phyloP scores from a whole-genome alignment of 2,797 vertebrate genomes.

The Taenioides sp. region DNA sequence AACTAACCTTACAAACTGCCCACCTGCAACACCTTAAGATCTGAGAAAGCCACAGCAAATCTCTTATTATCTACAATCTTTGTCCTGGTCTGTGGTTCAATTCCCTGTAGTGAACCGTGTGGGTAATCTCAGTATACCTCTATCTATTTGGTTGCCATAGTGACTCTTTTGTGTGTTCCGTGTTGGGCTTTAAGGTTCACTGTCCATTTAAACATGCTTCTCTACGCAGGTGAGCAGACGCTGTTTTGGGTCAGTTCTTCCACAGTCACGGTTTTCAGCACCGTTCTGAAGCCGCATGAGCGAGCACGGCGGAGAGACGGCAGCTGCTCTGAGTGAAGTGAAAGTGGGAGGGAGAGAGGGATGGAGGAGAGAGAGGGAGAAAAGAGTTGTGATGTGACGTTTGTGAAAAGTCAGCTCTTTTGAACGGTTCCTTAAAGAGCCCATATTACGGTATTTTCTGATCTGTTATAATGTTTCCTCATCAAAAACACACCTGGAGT shows the following conservation, averaged over 20 bases:
- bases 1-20: neutral
- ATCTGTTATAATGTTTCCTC: too few species aligned
- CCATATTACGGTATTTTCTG: too few species aligned
- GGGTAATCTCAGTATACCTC: slow-evolving; percentile 7
- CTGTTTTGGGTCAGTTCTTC: slow-evolving; percentile 57
- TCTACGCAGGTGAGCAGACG: slow-evolving; percentile 45
- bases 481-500: too few species aligned
- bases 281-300: slow-evolving; percentile 46
- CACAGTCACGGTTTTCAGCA: slow-evolving; percentile 50
- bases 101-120: neutral
- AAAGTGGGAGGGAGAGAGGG: neutral
- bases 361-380: neutral
- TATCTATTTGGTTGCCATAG: slow-evolving; percentile 23
- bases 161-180: slow-evolving; percentile 21
- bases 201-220: slow-evolving; percentile 54
- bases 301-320: slow-evolving; percentile 35
- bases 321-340: slow-evolving; percentile 30
- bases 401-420: too few species aligned
- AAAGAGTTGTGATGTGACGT: too few species aligned
- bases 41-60: neutral
- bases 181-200: slow-evolving; percentile 51
- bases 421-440: too few species aligned
- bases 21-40: neutral
- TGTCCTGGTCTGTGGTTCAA: neutral
- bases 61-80: neutral